These are phyloP conservation scores for Drosophila santomea DNA, from an alignment of 1,140 invertebrate genomes.

Conservation along the genomic window DNA sequence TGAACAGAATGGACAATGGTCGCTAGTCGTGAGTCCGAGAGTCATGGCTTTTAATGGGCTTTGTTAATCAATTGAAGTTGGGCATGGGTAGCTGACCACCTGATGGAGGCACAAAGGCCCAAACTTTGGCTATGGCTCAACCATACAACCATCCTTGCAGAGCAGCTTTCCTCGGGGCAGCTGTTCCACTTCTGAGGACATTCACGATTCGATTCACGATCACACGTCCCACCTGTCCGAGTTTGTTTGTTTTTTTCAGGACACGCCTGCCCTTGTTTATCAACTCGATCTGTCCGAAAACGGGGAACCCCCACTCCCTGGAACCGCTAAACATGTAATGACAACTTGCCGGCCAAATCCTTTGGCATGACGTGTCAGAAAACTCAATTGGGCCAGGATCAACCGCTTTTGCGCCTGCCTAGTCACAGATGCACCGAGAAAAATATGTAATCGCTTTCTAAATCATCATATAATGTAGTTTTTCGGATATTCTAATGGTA, in stretches of 20 bases:
- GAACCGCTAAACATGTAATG: slow-evolving; percentile 68
- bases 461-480: too few relatives aligned
- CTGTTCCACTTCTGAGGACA: slow-evolving; percentile 41
- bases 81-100: slow-evolving; percentile 32
- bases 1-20: slow-evolving; percentile 48
- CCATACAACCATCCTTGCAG: slow-evolving; percentile 18
- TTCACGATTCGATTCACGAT: slow-evolving; percentile 2
- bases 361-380: slow-evolving; percentile 71
- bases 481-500: too few relatives aligned
- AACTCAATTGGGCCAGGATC: slow-evolving; percentile 59
- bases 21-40: slow-evolving; percentile 59
- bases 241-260: slow-evolving; percentile 50
- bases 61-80: slow-evolving; percentile 64
- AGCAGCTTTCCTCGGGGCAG: slow-evolving; percentile 28
- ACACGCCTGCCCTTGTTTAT: slow-evolving; percentile 53
- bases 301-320: not conserved
- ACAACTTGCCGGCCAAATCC: slow-evolving; percentile 66
- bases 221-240: slow-evolving; percentile 44
- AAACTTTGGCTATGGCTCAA: slow-evolving; percentile 7
- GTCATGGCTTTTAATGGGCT: slow-evolving; percentile 78
- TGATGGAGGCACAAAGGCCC: slow-evolving; percentile 20
- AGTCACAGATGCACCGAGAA: slow-evolving; percentile 49
- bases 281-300: slow-evolving; percentile 24
- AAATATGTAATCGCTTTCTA: not conserved
- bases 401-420: slow-evolving; percentile 52